Evolutionary conservation across 2,888 invertebrate genomes (phyloP).

Genomic region (Corythucha ciliata): DNA sequence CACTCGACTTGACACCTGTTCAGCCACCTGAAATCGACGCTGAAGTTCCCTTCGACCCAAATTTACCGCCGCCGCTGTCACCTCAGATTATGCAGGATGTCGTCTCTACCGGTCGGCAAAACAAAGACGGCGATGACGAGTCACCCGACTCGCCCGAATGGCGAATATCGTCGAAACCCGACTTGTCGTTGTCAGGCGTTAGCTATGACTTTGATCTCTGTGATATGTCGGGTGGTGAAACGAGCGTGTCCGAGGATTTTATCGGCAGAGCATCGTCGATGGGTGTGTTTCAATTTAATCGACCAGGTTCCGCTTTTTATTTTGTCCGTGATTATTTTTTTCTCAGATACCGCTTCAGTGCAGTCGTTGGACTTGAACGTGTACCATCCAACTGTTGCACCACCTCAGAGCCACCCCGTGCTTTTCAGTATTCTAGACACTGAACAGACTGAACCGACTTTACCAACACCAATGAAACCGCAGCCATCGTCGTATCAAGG

Average conservation of each 20-base stretch:
- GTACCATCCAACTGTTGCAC: slow-evolving; percentile 27
- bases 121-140: slow-evolving; percentile 10
- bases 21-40: slow-evolving; percentile 52
- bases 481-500: slow-evolving; percentile 34
- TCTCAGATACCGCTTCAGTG: slow-evolving; percentile 31
- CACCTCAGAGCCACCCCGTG: slow-evolving; percentile 4
- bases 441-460: slow-evolving; percentile 34
- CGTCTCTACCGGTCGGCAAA: not conserved
- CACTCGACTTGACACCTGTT: slow-evolving; percentile 56
- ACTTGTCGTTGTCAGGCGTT: slow-evolving; percentile 50
- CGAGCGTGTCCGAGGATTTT: slow-evolving; percentile 52
- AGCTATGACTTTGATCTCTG: slow-evolving; percentile 70
- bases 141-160: slow-evolving; percentile 27
- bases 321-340: not conserved
- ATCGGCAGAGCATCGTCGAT: slow-evolving; percentile 22
- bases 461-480: slow-evolving; percentile 41
- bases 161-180: slow-evolving; percentile 28
- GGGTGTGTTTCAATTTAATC: slow-evolving; percentile 8
- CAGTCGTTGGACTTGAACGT: slow-evolving; percentile 33
- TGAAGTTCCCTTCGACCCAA: slow-evolving; percentile 44
- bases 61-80: slow-evolving; percentile 48
- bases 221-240: slow-evolving; percentile 59
- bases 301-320: slow-evolving; percentile 1
- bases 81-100: slow-evolving; percentile 43
- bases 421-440: slow-evolving; percentile 35